Conservation (phyloP, 2,888 invertebrate genomes). For the Metopia argyrocephala region DNA sequence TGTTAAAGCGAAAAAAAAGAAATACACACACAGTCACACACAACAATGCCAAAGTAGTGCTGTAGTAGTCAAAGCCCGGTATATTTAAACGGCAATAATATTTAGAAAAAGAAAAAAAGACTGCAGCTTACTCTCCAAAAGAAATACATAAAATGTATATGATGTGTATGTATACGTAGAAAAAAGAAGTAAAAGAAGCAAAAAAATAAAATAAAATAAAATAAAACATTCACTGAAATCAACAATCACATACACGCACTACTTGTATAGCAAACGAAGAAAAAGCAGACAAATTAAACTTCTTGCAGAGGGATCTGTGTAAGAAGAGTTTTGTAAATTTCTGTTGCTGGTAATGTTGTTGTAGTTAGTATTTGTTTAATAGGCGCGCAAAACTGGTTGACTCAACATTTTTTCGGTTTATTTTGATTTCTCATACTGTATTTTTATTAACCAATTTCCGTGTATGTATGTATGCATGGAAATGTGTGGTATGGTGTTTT, state of each 20-base stretch:
- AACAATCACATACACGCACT: too few relatives aligned
- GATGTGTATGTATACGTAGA: neutral
- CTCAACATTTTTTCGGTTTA: constrained; percentile 37
- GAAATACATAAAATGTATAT: neutral
- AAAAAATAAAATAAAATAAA: constrained; percentile 26
- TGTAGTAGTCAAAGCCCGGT: constrained; percentile 25
- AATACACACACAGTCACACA: neutral
- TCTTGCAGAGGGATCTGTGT: too few relatives aligned
- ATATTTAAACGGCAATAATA: neutral
- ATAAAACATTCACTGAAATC: neutral
- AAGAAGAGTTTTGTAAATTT: neutral
- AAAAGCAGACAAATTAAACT: constrained; percentile 20
- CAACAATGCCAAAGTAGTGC: constrained; percentile 72
- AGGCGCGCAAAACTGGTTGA: constrained; percentile 54
- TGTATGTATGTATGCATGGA: neutral
- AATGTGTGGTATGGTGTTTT: neutral
- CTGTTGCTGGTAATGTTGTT: neutral
- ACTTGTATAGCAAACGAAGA: constrained; percentile 1
- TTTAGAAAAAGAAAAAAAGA: too few relatives aligned
- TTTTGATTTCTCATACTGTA: neutral
- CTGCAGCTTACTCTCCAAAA: neutral
- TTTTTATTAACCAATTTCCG: constrained; percentile 52
- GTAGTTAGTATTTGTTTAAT: constrained; percentile 3
- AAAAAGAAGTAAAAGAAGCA: constrained; percentile 28
- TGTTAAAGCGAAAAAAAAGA: constrained; percentile 18